Conservation (phyloP, 2,888 invertebrate genomes). For the Ernsta delagoae region DNA sequence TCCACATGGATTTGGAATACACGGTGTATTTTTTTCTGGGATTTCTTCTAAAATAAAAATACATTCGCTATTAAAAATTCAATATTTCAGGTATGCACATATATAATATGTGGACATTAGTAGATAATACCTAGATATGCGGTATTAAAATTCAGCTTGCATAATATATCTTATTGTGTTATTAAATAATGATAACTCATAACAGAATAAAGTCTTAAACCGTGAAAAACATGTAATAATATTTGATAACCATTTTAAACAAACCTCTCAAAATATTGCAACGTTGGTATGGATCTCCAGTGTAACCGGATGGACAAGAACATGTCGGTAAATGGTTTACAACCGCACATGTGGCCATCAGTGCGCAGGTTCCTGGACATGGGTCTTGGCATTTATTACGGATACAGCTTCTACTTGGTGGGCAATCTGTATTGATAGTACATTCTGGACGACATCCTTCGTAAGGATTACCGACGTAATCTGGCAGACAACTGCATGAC, state of each 20-base stretch:
- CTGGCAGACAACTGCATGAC: conserved; percentile 89
- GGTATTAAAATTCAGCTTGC: too few relatives aligned
- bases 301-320: conserved; percentile 87
- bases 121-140: too few relatives aligned
- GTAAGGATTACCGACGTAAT: conserved; percentile 91
- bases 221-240: too few relatives aligned
- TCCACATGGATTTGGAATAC: conserved; percentile 90
- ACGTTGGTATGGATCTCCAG: conserved; percentile 89
- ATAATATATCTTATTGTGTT: too few relatives aligned
- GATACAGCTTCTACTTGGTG: conserved; percentile 88
- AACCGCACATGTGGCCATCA: conserved; percentile 90
- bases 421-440: conserved; percentile 89
- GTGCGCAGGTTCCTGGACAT: conserved; percentile 91
- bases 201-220: too few relatives aligned
- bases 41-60: conserved; percentile 58
- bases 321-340: conserved; percentile 89
- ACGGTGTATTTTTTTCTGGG: conserved; percentile 81
- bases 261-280: conserved; percentile 77
- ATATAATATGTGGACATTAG: too few relatives aligned
- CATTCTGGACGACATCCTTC: conserved; percentile 92
- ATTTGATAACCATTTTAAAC: too few relatives aligned
- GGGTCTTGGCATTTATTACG: conserved; percentile 91
- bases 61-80: background rate
- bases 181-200: too few relatives aligned
- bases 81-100: background rate